Conservation (phyloP, 2,797 vertebrate species). For the Chiroxiphia lanceolata region DNA sequence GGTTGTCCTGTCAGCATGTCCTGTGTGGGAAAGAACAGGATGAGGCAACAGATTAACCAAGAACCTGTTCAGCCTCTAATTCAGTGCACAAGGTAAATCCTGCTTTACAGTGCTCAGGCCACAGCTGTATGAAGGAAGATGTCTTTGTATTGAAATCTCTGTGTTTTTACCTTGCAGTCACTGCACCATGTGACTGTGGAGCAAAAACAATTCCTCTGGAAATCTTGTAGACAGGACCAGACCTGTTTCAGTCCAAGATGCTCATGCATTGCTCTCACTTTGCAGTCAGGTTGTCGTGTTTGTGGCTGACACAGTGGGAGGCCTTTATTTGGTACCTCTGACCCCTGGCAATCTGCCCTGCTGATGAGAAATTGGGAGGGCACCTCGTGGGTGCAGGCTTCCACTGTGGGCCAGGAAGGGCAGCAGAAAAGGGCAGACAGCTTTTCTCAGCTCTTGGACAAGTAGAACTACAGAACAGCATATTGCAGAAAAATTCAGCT, state of each 20-base stretch:
- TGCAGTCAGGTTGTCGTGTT: accelerated
- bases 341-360: accelerated
- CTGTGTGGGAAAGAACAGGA: background rate
- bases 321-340: background rate
- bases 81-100: background rate
- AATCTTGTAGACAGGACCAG: background rate
- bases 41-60: background rate
- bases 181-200: background rate
- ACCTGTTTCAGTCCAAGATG: background rate
- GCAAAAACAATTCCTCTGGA: background rate
- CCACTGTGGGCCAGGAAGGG: background rate
- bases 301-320: accelerated
- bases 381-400: background rate
- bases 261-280: accelerated
- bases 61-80: background rate
- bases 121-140: background rate
- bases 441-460: background rate
- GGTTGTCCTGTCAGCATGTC: too few species aligned
- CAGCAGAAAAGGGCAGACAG: background rate
- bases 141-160: background rate
- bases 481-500: background rate
- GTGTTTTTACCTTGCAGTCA: background rate
- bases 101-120: background rate
- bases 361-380: background rate
- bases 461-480: background rate